Evolutionary conservation across 2,797 vertebrate genomes (phyloP), one percentile per base, ranked within the genome.

Genomic region (Oryzias dopingdopingensis): DNA sequence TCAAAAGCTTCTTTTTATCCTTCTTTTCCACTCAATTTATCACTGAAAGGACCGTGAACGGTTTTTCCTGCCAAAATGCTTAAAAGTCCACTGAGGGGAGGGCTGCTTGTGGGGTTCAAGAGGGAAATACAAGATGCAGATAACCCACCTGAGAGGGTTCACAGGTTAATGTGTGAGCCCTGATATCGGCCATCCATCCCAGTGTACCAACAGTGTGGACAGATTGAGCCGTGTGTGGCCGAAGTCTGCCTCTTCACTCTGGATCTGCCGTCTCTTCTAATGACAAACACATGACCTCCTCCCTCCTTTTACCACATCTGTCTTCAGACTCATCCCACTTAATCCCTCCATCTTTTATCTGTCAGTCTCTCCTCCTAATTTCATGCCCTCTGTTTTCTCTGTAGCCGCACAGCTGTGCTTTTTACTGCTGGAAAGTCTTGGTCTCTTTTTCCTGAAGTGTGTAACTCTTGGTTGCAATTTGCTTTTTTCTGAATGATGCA

Each of bases 341-440:
- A 59, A 73, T 79, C 75, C 71, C 66, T 45, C 44, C 29, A 13
- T 68, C 76, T 78, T 79, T 72, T 77, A 77, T 84, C 76, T 56
- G 52, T 61, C 62, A 7, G 17, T 59, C 51, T 42, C 26, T 56
- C 65, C 58, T 66, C 62, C 61, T 72, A 47, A 37, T 58, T 49
- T 61, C 48, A 8, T 62, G 42, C 45, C 20, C 51, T 10, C 49
- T 58, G 49, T 65, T 74, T 71, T 68, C 60, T 53, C 24, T 1
- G 8, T 16, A 43, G 61, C 59, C 69, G 65, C 59, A 23, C 32
- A 10, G 59, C 50, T 55, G 52, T 43, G 50, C 32, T 37, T 67
- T 70, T 79, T 68, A 71, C 65, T 58, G 56, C 67, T 71, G 84
- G 82, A 88, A 82, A 82, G 50, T 82, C 60, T 77, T 64, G 77